Conservation (phyloP, 2,888 invertebrate species). For the Pachydiplax longipennis region DNA sequence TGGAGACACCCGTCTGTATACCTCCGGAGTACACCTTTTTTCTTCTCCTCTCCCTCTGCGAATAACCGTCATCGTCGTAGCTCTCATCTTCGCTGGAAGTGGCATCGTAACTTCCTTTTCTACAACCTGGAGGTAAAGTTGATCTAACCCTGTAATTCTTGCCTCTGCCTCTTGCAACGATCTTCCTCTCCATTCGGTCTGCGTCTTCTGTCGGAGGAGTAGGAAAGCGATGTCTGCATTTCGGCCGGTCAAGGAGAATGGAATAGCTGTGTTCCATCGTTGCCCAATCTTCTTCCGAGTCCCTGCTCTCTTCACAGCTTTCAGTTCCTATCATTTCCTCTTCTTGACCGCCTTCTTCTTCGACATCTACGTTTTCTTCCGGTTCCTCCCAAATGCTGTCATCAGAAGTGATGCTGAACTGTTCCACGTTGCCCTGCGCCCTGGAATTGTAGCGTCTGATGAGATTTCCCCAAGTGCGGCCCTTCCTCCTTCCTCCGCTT, state of each 20-base stretch:
- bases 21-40: neutral
- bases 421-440: constrained; percentile 80
- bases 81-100: constrained; percentile 69
- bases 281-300: constrained; percentile 15
- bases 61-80: constrained; percentile 54
- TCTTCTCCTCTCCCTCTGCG: constrained; percentile 50
- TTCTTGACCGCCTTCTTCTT: neutral
- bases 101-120: constrained; percentile 63
- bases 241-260: constrained; percentile 9
- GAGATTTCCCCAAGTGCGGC: constrained; percentile 77
- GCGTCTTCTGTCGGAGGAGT: neutral
- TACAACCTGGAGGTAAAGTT: constrained; percentile 58
- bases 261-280: constrained; percentile 57
- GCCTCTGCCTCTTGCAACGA: neutral
- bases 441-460: constrained; percentile 76
- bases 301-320: constrained; percentile 26
- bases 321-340: constrained; percentile 20
- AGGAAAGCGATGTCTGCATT: neutral
- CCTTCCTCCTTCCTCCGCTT: constrained; percentile 51
- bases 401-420: constrained; percentile 79
- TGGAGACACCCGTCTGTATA: neutral
- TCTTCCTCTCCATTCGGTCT: neutral
- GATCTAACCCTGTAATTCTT: constrained; percentile 38
- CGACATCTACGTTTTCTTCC: constrained; percentile 50
- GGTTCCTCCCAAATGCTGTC: constrained; percentile 81